Evolutionary conservation across 2,888 invertebrate genomes (phyloP), one percentile per base, ranked within the genome.

Genomic region (Leptarthrus brevirostris): DNA sequence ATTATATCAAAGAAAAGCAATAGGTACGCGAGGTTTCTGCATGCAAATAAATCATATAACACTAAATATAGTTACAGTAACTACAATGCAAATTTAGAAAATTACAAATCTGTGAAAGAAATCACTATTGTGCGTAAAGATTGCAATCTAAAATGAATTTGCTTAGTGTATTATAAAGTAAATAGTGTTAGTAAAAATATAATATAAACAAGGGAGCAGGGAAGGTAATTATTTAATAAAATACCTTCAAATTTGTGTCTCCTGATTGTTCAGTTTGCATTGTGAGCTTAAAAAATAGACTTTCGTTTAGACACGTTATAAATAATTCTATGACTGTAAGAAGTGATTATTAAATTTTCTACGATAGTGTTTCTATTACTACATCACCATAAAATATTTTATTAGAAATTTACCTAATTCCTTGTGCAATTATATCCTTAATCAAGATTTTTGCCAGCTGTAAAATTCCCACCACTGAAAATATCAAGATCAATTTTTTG

Each of bases 241-340:
- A 44, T 64, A 64, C 64, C 64, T 64, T 44, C 64, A 4, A 24
- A 24, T 47, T 64, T 44, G 64, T 20, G 36, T 64, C 64, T 40
- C 47, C 64, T 44, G 58, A 36, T 34, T 44, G 47, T 44, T 40
- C 44, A 36, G 44, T 22, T 22, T 64, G 64, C 64, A 64, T 64
- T 64, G 40, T 47, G 64, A 64, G 64, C 64, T 64, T 44, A 44
- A 64, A 64, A 64, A 22, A 44, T 54, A 12, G 22, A 64, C 22
- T 47, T 44, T 2, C 22, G 14, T 64, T n/a, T 47, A 64, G 64
- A 64, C 64, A 26, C 20, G 64, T 16, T 36, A 22, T 14, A 47
- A 16, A 47, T 24, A 44, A 44, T 20, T 5, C 3, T 12, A 18
- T 49, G 12, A 12, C 8, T 12, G 6, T 18, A 49, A 49, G n/a